Evolutionary conservation across 2,113 vertebrate species (phyloP), one percentile per base, ranked within the genome.

Genomic region (rabbit (Oryctolagus cuniculus)): DNA sequence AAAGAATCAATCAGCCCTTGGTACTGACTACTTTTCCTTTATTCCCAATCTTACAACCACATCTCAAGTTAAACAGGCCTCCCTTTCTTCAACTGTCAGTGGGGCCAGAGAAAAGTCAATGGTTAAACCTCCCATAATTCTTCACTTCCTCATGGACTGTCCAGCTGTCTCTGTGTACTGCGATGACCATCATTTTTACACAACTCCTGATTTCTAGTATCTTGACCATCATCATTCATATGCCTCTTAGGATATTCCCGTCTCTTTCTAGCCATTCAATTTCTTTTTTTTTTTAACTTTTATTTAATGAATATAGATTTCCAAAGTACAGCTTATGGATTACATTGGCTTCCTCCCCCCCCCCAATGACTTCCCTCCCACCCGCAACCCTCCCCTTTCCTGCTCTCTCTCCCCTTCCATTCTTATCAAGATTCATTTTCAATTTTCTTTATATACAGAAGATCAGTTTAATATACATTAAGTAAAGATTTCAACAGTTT

Each of bases 1-100:
- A 74, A 87, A 95, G 69, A 95, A 21, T 90, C 75, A 66, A 91
- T 90, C 34, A 81, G 64, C 16, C n/a, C 44, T 95, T 22, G 53
- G 3, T 29, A 93, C 2, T 80, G 49, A 29, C 72, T 73, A 49
- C 3, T 84, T 83, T 25, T 63, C 55, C 61, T 31, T 92, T 74
- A 80, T 61, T 73, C 38, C 25, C 8, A 90, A 73, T 10, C 31
- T 84, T 67, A 75, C 81, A 44, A 73, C 31, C 69, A 94, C 38
- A 36, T 19, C 58, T 91, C 72, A 38, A 78, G 27, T 95, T 81
- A 94, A 85, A 87, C 25, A 19, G 64, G 51, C 19, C 1, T 69
- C 51, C 22, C 36, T 72, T 53, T 72, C 69, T 34, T 93, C 24
- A 92, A 29, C 36, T 79, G 92, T 70, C 38, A 55, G 9, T 87